Evolutionary conservation across 2,113 vertebrate genomes (phyloP).

Genomic region (Tonatia bakeri): DNA sequence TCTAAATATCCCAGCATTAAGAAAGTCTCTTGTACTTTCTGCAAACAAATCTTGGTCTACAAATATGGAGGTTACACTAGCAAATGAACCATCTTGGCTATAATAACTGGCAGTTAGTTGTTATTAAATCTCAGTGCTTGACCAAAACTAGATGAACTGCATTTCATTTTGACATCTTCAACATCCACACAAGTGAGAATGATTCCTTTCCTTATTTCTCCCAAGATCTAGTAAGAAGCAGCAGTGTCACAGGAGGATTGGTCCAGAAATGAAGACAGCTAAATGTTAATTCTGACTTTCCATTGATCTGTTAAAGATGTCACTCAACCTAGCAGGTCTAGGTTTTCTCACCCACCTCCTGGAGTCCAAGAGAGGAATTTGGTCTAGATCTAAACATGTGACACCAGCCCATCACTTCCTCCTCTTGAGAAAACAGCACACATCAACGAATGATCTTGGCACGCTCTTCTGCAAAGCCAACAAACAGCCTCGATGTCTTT

Average conservation of each 20-base stretch:
- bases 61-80: neutral
- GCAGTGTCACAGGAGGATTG: neutral
- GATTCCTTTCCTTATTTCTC: neutral
- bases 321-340: neutral
- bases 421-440: neutral
- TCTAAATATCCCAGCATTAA: neutral
- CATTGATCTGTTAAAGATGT: neutral
- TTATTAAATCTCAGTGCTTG: neutral
- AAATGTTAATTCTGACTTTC: neutral
- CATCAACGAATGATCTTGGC: too few species aligned
- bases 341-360: neutral
- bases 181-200: neutral
- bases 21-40: neutral
- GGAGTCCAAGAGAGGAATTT: neutral
- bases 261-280: neutral
- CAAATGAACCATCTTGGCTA: neutral
- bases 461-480: neutral
- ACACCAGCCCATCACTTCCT: neutral
- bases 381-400: neutral
- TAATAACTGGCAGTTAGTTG: neutral
- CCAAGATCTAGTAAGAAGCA: neutral
- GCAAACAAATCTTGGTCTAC: neutral
- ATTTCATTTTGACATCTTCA: neutral
- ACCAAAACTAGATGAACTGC: neutral
- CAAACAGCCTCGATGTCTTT: neutral